Evolutionary conservation across 53 echinoderm and acorn worm genomes (phyloP).

Genomic region (Crossaster papposus): DNA sequence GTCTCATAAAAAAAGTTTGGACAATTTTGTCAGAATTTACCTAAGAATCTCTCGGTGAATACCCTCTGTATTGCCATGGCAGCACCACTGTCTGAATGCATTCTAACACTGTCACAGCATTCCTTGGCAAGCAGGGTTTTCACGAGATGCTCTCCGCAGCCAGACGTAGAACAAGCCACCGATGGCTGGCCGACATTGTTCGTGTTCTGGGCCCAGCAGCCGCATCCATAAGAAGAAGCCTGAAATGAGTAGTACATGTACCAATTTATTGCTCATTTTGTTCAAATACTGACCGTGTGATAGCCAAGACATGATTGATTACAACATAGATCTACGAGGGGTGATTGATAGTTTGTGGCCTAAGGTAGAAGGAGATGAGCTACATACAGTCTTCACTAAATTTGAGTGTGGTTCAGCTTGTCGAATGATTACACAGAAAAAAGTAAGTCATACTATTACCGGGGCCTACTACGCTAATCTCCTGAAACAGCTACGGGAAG

Average conservation of each 20-base stretch:
- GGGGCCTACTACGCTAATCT: too few relatives aligned
- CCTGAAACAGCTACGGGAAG: too few relatives aligned
- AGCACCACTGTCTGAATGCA: constrained; percentile 21
- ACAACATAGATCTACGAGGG: too few relatives aligned
- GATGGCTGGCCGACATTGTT: constrained; percentile 10
- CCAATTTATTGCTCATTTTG: not conserved
- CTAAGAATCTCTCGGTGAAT: constrained; percentile 75
- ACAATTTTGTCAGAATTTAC: constrained; percentile 54
- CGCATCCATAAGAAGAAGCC: constrained; percentile 78
- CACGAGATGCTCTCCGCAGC: constrained; percentile 90
- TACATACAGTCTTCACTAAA: too few relatives aligned
- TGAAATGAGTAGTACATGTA: constrained; percentile 24
- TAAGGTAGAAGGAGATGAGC: too few relatives aligned
- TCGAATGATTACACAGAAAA: too few relatives aligned
- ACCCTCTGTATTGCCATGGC: constrained; percentile 50
- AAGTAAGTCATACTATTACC: too few relatives aligned
- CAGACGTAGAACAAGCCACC: constrained; percentile 84
- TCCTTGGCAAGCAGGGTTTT: constrained; percentile 74
- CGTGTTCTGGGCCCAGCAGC: constrained; percentile 88
- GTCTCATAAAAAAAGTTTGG: too few relatives aligned
- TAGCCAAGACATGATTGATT: too few relatives aligned
- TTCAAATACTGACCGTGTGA: too few relatives aligned
- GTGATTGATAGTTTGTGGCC: too few relatives aligned
- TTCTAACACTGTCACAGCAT: constrained; percentile 70
- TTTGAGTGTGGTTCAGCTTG: too few relatives aligned